A percentile compares a stretch with the other conserved stretches of the same genome.
Conservation (phyloP, 1,140 invertebrate genomes). For the Leptopilina clavipes region DNA sequence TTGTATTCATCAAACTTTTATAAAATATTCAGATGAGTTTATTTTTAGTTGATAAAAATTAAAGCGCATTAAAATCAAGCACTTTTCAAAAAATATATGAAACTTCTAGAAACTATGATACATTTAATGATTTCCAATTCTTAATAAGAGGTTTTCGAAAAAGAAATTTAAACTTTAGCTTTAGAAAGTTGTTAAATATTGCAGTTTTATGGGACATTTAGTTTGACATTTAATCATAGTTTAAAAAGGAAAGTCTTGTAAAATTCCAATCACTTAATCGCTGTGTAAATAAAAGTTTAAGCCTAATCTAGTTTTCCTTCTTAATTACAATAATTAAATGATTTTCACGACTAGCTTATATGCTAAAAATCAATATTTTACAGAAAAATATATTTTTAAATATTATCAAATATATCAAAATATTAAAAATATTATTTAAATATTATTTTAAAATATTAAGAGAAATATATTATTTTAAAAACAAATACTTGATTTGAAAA, state of each 20-base stretch:
- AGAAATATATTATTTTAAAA: no score
- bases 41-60: background rate
- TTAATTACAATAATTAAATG: background rate
- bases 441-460: no score
- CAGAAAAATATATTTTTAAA: no score
- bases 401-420: no score
- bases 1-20: background rate
- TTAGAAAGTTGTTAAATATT: conserved; percentile 21
- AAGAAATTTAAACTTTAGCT: background rate
- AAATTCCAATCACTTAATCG: background rate
- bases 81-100: background rate
- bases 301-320: background rate
- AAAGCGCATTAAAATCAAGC: background rate
- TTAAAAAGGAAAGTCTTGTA: conserved; percentile 26
- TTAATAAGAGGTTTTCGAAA: conserved; percentile 11
- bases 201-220: background rate
- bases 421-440: no score
- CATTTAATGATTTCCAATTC: conserved; percentile 12
- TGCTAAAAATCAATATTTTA: no score
- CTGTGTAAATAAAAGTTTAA: conserved; percentile 9
- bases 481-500: no score
- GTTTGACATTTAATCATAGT: conserved; percentile 15
- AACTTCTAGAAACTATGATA: background rate
- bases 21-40: background rate
- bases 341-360: no score